phyloP scores from a whole-genome alignment of 2,888 invertebrate species.

The Drosophila nigritarsus region DNA sequence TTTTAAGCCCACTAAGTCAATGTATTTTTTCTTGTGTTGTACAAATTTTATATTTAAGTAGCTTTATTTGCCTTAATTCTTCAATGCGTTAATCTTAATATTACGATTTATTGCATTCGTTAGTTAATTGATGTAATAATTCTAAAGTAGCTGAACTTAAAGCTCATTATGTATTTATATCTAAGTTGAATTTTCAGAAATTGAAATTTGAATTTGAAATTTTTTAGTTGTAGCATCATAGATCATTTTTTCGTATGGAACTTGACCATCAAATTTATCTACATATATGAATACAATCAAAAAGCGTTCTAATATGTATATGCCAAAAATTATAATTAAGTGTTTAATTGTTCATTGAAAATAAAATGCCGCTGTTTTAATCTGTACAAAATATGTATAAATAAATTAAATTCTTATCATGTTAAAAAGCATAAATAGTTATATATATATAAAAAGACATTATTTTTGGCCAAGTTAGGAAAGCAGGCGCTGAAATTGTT shows the following conservation, averaged over 20 bases:
- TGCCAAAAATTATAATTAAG: slow-evolving; percentile 11
- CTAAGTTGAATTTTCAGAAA: background rate
- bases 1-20: slow-evolving; percentile 24
- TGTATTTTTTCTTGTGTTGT: background rate
- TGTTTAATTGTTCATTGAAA: background rate
- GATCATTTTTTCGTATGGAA: background rate
- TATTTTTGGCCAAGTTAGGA: background rate
- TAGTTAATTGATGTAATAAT: background rate
- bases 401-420: background rate
- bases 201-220: background rate
- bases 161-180: background rate
- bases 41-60: slow-evolving; percentile 15
- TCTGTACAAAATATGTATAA: background rate
- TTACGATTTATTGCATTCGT: background rate
- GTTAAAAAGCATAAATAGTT: background rate
- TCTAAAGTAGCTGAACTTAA: background rate
- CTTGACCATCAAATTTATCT: background rate
- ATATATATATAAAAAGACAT: background rate
- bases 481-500: background rate
- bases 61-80: background rate
- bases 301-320: background rate
- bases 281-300: background rate
- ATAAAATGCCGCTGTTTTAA: background rate
- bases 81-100: background rate
- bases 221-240: background rate